Evolutionary conservation across 2,888 invertebrate genomes (phyloP).

Genomic region (Imbricaverruca yamaguchii): DNA sequence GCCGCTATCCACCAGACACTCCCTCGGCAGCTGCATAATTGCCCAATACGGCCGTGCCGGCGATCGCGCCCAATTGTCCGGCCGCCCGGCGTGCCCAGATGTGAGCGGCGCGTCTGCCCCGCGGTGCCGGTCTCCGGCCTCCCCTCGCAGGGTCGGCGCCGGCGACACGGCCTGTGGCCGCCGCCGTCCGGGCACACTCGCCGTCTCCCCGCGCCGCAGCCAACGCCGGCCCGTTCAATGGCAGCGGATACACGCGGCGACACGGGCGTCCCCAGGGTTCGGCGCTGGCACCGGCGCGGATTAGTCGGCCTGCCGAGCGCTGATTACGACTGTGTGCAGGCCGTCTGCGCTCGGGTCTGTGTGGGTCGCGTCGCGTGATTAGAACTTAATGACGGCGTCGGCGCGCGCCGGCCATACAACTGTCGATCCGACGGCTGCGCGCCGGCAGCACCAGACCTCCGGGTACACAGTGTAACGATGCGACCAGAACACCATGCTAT

Average conservation of each 20-base stretch:
- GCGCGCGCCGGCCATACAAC: neutral
- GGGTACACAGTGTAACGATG: neutral
- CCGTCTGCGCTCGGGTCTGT: neutral
- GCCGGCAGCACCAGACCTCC: too few species aligned
- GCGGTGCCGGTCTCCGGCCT: too few species aligned
- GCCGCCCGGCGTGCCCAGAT: neutral
- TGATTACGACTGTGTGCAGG: neutral
- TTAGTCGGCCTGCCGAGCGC: neutral
- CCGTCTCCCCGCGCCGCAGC: too few species aligned
- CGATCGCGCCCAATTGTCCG: conserved; percentile 1
- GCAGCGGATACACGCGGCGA: neutral
- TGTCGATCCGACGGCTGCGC: too few species aligned
- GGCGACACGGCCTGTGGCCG: too few species aligned
- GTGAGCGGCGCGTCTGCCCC: too few species aligned
- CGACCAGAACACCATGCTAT: neutral
- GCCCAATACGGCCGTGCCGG: neutral
- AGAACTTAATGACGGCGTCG: neutral
- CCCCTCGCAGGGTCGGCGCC: too few species aligned
- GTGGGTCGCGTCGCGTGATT: neutral
- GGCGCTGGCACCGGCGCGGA: neutral
- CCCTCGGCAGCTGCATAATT: conserved; percentile 11
- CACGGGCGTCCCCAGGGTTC: neutral
- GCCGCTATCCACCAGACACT: neutral
- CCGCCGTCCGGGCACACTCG: too few species aligned
- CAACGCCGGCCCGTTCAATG: neutral